Evolutionary conservation across 1,140 invertebrate species (phyloP).

Genomic region (Hormaphis cornu): DNA sequence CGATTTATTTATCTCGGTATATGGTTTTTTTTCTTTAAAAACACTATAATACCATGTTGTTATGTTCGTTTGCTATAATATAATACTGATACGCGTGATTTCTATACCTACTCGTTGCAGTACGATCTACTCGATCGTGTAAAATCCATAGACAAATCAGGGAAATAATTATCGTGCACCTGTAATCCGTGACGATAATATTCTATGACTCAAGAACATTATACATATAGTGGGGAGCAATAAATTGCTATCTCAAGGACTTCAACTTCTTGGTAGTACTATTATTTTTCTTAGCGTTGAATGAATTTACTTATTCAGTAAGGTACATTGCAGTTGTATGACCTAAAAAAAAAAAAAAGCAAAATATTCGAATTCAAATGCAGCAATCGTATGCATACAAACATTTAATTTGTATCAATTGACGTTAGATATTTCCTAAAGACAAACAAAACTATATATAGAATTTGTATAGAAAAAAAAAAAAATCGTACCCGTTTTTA

Average conservation of each 20-base stretch:
- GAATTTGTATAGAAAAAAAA: too few relatives aligned
- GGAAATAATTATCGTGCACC: conserved; percentile 22
- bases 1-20: not conserved
- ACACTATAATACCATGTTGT: too few relatives aligned
- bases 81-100: not conserved
- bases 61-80: not conserved
- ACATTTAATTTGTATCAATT: conserved; percentile 2
- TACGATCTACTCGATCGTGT: too few relatives aligned
- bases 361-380: not conserved
- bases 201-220: not conserved
- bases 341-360: conserved; percentile 27
- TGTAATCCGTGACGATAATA: conserved; percentile 26
- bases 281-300: conserved; percentile 26
- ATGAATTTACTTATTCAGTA: conserved; percentile 22
- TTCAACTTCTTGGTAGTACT: conserved; percentile 6
- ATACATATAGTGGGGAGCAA: not conserved
- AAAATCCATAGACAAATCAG: conserved; percentile 19
- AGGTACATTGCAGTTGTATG: not conserved
- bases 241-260: conserved; percentile 23
- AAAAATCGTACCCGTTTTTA: too few relatives aligned
- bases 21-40: not conserved
- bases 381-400: not conserved
- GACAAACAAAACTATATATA: too few relatives aligned
- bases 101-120: too few relatives aligned
- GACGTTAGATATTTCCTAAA: not conserved